Conservation (phyloP, 1,140 invertebrate species). For the Zaprionus tsacasi region DNA sequence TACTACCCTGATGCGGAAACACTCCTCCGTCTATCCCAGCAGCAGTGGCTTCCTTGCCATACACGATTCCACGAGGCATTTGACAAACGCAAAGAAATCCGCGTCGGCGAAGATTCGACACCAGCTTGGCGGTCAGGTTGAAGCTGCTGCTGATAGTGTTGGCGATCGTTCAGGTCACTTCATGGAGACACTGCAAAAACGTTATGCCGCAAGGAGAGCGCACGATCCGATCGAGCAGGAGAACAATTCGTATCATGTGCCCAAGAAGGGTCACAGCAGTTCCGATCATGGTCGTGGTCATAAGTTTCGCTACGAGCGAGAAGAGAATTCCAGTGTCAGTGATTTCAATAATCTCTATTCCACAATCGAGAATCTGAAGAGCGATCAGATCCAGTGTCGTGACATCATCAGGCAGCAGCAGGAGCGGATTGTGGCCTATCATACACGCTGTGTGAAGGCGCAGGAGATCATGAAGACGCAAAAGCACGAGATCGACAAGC, state of each 20-base stretch:
- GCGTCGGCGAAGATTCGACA: slow-evolving; percentile 1
- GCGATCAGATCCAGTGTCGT: slow-evolving; percentile 63
- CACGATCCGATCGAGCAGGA: slow-evolving; percentile 36
- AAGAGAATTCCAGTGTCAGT: not conserved
- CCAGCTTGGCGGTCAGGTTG: slow-evolving; percentile 14
- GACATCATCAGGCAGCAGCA: slow-evolving; percentile 69
- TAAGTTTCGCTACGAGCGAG: slow-evolving; percentile 29
- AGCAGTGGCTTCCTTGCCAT: slow-evolving; percentile 69
- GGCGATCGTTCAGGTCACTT: slow-evolving; percentile 5
- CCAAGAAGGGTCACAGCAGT: slow-evolving; percentile 47
- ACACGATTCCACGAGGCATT: slow-evolving; percentile 34
- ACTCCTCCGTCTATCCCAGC: slow-evolving; percentile 38
- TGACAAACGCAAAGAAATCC: not conserved
- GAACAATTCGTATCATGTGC: slow-evolving; percentile 53
- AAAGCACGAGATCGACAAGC: slow-evolving; percentile 76
- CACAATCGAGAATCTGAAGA: slow-evolving; percentile 65
- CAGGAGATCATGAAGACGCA: slow-evolving; percentile 79
- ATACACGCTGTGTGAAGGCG: slow-evolving; percentile 69
- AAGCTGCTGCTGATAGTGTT: not conserved
- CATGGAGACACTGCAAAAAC: slow-evolving; percentile 30
- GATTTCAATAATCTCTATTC: slow-evolving; percentile 52
- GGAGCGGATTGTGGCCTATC: slow-evolving; percentile 69
- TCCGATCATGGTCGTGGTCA: slow-evolving; percentile 11
- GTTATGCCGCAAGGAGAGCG: not conserved
- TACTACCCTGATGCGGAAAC: slow-evolving; percentile 37